Base-by-base conservation (phyloP, 2,797 vertebrate species). In the Hyperoplus lanceolatus region DNA sequence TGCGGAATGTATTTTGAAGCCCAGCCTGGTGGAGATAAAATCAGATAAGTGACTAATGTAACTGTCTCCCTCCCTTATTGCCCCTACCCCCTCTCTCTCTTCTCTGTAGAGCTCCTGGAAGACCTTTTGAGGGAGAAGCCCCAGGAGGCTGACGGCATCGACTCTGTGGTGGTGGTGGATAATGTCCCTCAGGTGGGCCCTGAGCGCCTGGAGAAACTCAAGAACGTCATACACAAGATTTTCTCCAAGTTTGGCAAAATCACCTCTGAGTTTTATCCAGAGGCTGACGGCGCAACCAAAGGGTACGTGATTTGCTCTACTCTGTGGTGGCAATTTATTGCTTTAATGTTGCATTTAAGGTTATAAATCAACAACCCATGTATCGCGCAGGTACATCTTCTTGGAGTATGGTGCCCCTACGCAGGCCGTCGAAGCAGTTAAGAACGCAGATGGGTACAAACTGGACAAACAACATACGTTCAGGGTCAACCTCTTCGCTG, bases 201-300 rank as follows among this genome's bases (percentile, higher is more conserved):
- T 0, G 97, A 99, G 77, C 94, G 98, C 3, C 89, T 99, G 70
- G 98, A 99, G 84, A 99, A 99, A 66, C 95, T 99, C 7, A 99
- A 97, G 85, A 99, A 99, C 3, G 98, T 99, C 87, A 97, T 99
- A 77, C 96, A 98, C 87, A 99, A 99, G 94, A 98, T 99, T 86
- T 99, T 99, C 92, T 99, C 98, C 67, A 99, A 98, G 87, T 99
- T 99, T 65, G 98, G 98, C 50, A 99, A 98, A 90, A 98, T 99
- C 90, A 97, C 96, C 43, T 99, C 97, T 3, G 98, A 99, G 84
- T 98, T 96, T 90, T 99, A 99, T 29, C 97, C 98, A 0, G 97
- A 98, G n/a, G 94, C 92, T 46, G 98, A 99, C 0, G 98, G 98
- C 4, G 92, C 95, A 87, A 99, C 98, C 21, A 99, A 98, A 93